Evolutionary conservation across 2,888 invertebrate species (phyloP), one percentile per base, ranked within the genome.

Genomic region (Malachius bipustulatus): DNA sequence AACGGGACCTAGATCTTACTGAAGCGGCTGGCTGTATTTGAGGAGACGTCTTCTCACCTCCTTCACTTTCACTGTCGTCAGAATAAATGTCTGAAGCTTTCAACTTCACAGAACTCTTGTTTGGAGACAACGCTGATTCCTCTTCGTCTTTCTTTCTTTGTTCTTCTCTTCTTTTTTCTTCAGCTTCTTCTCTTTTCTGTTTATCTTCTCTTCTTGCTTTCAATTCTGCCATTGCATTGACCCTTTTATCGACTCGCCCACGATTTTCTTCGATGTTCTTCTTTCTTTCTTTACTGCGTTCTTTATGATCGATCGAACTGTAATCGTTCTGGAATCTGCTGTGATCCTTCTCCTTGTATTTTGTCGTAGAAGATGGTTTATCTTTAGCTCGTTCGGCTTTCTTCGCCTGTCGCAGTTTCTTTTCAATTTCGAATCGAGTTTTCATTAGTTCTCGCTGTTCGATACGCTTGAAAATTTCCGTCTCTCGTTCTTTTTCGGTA

Each of bases 41-140:
- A 3, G 42, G 45, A 19, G 52, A 49, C 15, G 56, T 50, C 26
- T 47, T 46, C 34, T 52, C 50, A 13, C 50, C 50, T 28, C 43
- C 52, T 16, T 82, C 82, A 14, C 76, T 76, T 37, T 77, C 77
- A 3, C 75, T 75, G 49, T 88, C 85, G 49, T 88, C 88, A 0
- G 94, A 94, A 61, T 94, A 96, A 38, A 96, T 88, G 56, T 94
- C 94, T 0, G 91, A 91, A 0, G 94, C 88, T 56, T 93, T 93
- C 16, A 89, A 65, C 54, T 91, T 91, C 6, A 74, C 71, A 26
- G 81, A 77, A 49, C 78, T 75, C 48, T 77, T 77, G 51, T 74
- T 74, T 66, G 52, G 60, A 37, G 64, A 47, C 9, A 54, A 41
- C 16, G 47, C 45, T 4, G 55, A 64, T 37, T 65, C 68, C 40